Evolutionary conservation across 64 coral and sea anemone genomes (phyloP).

Genomic region (Platygyra sinensis): DNA sequence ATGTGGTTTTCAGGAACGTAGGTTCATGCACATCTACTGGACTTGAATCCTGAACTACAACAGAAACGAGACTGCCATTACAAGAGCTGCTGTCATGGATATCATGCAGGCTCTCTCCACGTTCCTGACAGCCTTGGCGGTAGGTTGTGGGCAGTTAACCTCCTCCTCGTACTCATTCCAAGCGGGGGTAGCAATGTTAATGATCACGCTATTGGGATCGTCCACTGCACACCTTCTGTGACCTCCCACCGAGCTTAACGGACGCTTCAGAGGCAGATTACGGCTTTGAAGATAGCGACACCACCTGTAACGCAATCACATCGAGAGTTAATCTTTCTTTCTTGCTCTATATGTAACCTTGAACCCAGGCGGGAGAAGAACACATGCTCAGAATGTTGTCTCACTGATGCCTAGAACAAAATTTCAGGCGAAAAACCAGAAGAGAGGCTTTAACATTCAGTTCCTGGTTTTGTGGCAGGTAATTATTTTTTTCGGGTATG

Average conservation of each 20-base stretch:
- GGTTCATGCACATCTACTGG: too few species aligned
- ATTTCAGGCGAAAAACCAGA: too few species aligned
- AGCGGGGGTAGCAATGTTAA: conserved; percentile 51
- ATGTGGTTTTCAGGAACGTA: not conserved
- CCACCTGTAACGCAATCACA: conserved; percentile 24
- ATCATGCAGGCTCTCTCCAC: not conserved
- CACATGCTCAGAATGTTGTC: not conserved
- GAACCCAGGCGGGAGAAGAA: too few species aligned
- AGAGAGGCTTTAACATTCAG: too few species aligned
- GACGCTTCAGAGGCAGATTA: not conserved
- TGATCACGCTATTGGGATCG: conserved; percentile 43
- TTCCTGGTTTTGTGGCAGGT: too few species aligned
- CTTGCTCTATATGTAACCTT: too few species aligned
- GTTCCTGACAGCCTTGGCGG: not conserved
- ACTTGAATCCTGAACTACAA: not conserved
- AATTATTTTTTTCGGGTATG: too few species aligned
- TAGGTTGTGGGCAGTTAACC: not conserved
- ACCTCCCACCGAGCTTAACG: conserved; percentile 12
- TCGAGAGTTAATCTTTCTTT: too few species aligned
- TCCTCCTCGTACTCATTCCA: conserved; percentile 56
- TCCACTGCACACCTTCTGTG: conserved; percentile 37
- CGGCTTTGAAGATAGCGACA: conserved; percentile 31
- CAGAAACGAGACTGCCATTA: not conserved
- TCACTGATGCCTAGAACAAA: too few species aligned
- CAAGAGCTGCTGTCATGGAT: not conserved